These are phyloP conservation scores for Meteorus sp. DNA, from an alignment of 1,140 invertebrate species.

Conservation along the genomic window DNA sequence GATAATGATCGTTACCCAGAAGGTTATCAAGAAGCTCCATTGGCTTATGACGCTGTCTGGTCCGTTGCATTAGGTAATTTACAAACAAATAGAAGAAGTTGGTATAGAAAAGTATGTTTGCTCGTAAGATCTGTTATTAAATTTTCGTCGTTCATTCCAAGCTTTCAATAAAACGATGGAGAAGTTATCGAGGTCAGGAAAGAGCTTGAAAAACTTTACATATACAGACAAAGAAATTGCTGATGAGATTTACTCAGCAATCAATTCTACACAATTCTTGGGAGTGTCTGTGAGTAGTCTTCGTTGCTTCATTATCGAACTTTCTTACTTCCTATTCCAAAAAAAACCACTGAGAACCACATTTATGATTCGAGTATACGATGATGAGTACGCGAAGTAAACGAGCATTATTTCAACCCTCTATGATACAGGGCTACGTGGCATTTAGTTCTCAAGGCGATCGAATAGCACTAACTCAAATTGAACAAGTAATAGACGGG, in stretches of 20 bases:
- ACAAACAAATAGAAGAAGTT: neutral
- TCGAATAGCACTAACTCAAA: slow-evolving; percentile 96
- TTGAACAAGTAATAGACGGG: slow-evolving; percentile 95
- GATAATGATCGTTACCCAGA: slow-evolving; percentile 82
- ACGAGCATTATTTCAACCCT: no score
- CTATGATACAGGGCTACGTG: slow-evolving; percentile 85
- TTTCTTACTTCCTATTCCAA: no score
- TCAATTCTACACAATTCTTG: slow-evolving; percentile 96
- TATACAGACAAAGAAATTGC: slow-evolving; percentile 95
- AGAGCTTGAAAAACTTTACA: slow-evolving; percentile 93
- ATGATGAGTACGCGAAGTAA: no score
- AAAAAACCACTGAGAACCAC: no score
- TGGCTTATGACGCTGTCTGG: slow-evolving; percentile 99
- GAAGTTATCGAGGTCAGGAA: slow-evolving; percentile 74
- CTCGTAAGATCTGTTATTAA: slow-evolving; percentile 11
- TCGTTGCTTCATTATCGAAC: no score
- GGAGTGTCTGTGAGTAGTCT: slow-evolving; percentile 95
- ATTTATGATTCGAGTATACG: no score
- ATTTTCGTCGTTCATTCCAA: slow-evolving; percentile 41
- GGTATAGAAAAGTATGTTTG: neutral
- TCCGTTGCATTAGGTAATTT: slow-evolving; percentile 84
- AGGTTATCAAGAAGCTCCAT: slow-evolving; percentile 96
- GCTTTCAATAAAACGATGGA: slow-evolving; percentile 97
- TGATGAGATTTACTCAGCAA: slow-evolving; percentile 93
- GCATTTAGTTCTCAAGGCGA: slow-evolving; percentile 97